A percentile compares a stretch with the other conserved stretches of the same genome.
Conservation (phyloP, 2,113 vertebrate species). For the Perognathus longimembris region DNA sequence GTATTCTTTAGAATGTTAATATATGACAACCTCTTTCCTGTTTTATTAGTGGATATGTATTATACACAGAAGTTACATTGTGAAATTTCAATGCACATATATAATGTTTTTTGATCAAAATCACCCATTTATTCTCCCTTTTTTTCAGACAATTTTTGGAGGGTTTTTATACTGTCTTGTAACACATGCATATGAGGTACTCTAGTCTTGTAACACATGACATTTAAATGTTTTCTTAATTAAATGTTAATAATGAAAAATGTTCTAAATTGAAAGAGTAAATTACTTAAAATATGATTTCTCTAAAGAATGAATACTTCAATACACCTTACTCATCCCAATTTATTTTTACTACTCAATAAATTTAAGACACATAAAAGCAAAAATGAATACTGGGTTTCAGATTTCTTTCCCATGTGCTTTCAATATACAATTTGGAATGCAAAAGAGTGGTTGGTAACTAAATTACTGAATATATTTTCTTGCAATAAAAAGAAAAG, state of each 20-base stretch:
- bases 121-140: too few species aligned
- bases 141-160: too few species aligned
- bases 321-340: constrained; percentile 17
- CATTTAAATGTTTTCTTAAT: constrained; percentile 21
- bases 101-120: too few species aligned
- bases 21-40: background rate
- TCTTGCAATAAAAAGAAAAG: constrained; percentile 74
- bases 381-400: constrained; percentile 35
- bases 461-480: constrained; percentile 71
- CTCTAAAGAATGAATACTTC: background rate
- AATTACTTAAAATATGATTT: constrained; percentile 11
- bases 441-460: constrained; percentile 54
- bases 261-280: constrained; percentile 44
- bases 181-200: too few species aligned
- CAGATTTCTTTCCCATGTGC: constrained; percentile 48
- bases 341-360: constrained; percentile 59
- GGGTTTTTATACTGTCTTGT: too few species aligned
- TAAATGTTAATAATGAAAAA: background rate
- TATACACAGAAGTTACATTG: too few species aligned
- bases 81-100: too few species aligned
- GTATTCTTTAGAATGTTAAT: background rate
- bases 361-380: constrained; percentile 65
- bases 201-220: background rate
- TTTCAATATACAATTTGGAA: constrained; percentile 47
- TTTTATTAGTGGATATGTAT: too few species aligned